phyloP scores from a whole-genome alignment of 30 jellyfish, hydroid and myxozoan genomes.

The Nemopilema nomurai region DNA sequence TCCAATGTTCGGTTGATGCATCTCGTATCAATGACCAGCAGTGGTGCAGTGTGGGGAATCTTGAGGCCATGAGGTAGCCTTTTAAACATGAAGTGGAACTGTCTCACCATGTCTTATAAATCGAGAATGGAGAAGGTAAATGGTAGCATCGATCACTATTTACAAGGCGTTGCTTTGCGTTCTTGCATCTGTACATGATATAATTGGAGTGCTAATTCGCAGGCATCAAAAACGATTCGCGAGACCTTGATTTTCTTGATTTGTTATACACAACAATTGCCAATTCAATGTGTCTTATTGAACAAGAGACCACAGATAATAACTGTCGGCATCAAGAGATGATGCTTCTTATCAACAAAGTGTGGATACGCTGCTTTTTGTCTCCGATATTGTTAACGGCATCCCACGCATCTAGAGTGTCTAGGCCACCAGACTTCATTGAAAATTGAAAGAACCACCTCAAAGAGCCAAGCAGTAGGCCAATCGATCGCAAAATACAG shows the following conservation, averaged over 20 bases:
- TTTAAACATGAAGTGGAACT: too few relatives aligned
- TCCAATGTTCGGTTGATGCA: not conserved
- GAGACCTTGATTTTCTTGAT: too few relatives aligned
- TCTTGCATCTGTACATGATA: too few relatives aligned
- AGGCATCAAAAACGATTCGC: too few relatives aligned
- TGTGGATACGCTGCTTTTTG: not conserved
- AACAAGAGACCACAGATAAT: not conserved
- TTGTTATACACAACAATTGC: too few relatives aligned
- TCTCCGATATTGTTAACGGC: not conserved
- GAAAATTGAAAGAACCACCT: not conserved
- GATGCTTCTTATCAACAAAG: not conserved
- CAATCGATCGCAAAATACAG: not conserved
- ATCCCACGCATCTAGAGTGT: not conserved
- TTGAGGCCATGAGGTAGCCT: too few relatives aligned
- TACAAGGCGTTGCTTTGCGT: too few relatives aligned
- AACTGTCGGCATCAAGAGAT: not conserved
- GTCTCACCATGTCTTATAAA: too few relatives aligned
- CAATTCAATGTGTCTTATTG: not conserved
- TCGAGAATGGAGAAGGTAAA: too few relatives aligned
- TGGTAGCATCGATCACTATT: too few relatives aligned
- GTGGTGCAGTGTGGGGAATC: too few relatives aligned
- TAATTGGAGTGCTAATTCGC: too few relatives aligned
- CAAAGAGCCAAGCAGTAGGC: not conserved
- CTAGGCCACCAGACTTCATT: not conserved
- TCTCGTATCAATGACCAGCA: not conserved